Evolutionary conservation across 1,140 invertebrate species (phyloP), one percentile per base, ranked within the genome.

Genomic region (Caenorhabditis tropicalis): DNA sequence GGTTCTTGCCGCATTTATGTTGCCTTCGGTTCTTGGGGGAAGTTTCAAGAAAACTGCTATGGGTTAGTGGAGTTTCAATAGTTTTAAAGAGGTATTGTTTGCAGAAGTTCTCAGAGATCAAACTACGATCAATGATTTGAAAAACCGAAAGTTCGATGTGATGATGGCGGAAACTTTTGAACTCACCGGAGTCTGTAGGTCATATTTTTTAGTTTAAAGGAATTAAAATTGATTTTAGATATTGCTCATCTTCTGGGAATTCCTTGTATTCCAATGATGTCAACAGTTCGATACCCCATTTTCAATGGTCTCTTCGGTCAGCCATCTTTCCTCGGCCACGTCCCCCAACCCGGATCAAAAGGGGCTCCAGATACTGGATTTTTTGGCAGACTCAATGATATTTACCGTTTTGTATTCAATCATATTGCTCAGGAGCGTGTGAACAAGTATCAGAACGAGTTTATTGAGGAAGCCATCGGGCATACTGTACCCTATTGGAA

Each of bases 51-150:
- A 43, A 43, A 74, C 65, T 43, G 5, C 65, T 12, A 39, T 43
- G 36, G 65, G 65, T 74, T 10, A 9, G 65, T 74, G 21, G 5
- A 5, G 12, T 4, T 46, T 6, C 9, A 5, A 33, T 4, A 19
- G 2, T 19, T 33, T 9, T 27, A 33, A n/a, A 65, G 36, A 7
- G 19, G 29, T 6, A 5, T 21, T 48, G 21, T 80, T 80, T 82
- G 27, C 80, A 82, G 80, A 82, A 29, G 36, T 82, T 49, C 27
- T 82, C 24, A 6, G 7, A 29, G 81, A 58, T 46, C n/a, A 43
- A 29, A 70, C 60, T 21, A 15, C 65, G n/a, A 46, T 82, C 39
- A 39, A 82, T 24, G 43, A 46, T 9, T 43, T 82, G 12, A 58
- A 53, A 31, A 43, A 12, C 9, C 24, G 21, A 65, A 58, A 65